These are phyloP conservation scores for Sinocyclocheilus anophthalmus DNA, from an alignment of 2,113 vertebrate genomes.

Conservation along the genomic window DNA sequence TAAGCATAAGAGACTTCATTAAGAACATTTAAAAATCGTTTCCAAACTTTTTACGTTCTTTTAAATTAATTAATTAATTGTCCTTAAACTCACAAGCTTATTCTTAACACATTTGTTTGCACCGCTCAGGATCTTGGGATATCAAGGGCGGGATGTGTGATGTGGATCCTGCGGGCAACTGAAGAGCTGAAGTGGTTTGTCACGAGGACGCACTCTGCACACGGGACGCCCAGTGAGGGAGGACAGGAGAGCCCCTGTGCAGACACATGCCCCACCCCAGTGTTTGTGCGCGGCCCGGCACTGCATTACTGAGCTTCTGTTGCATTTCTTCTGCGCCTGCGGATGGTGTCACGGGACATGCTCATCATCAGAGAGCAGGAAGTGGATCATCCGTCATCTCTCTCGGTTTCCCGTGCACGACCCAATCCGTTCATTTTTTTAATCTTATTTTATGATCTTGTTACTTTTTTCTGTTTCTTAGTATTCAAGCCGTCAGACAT, in stretches of 20 bases:
- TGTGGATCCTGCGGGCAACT: slow-evolving; percentile 72
- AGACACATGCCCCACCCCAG: neutral
- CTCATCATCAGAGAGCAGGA: slow-evolving; percentile 21
- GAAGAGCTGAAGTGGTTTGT: slow-evolving; percentile 55
- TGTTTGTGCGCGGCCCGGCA: slow-evolving; percentile 38
- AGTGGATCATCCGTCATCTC: slow-evolving; percentile 25
- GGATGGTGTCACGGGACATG: slow-evolving; percentile 12
- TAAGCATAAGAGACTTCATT: neutral
- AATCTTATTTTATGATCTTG: slow-evolving; percentile 21
- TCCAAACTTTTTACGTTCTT: no score
- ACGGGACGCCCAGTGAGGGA: neutral
- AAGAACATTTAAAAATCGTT: no score
- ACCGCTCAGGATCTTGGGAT: slow-evolving; percentile 73
- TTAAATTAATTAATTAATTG: neutral
- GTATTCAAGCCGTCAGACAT: slow-evolving; percentile 57
- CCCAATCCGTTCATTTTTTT: slow-evolving; percentile 51
- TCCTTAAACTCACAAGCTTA: neutral
- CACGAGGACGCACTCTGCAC: slow-evolving; percentile 32
- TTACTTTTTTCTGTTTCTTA: slow-evolving; percentile 23
- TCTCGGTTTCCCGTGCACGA: slow-evolving; percentile 62
- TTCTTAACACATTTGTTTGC: neutral
- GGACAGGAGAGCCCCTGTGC: slow-evolving; percentile 1
- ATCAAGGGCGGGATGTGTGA: slow-evolving; percentile 70
- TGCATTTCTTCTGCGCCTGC: slow-evolving; percentile 50
- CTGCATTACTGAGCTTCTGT: slow-evolving; percentile 51